Base-by-base conservation (phyloP, 2,113 vertebrate species). In the Chlorocebus sabaeus region DNA sequence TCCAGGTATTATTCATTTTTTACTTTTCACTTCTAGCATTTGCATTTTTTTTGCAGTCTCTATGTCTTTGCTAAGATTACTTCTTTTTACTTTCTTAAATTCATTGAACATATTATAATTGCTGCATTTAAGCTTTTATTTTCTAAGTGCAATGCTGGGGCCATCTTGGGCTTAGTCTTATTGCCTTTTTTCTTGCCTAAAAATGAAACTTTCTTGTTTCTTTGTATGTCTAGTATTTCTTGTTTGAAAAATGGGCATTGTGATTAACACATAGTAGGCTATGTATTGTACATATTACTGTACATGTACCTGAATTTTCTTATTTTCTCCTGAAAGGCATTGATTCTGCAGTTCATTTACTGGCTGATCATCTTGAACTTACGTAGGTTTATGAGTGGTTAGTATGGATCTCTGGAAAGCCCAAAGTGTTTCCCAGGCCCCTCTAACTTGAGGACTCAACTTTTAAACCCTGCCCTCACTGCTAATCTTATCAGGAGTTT, bases 1-100 rank as follows among this genome's bases (percentile, higher is more conserved):
- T 43, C 43, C 20, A 55, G n/a, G 70, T 92, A 45, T 79, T 83
- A 40, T 91, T 92, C 50, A 89, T 67, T 93, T 90, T 90, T 87
- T 38, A 93, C 67, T 90, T 90, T 48, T 27, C 30, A 87, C 14
- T 55, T 78, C 23, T 70, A 59, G 13, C 40, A 81, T 55, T 48
- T 96, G 43, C 50, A 72, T 83, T 96, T 43, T 82, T 79, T 83
- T 14, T 61, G 16, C 82, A 20, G 16, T 70, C n/a, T 90, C 61
- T 12, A 78, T 52, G 70, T 90, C n/a, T 55, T 87, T 73, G 68
- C 76, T 45, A 79, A 78, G 61, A 83, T 83, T 38, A 68, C 32
- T 23, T 70, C 30, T 70, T 12, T 61, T 94, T 78, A 55, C 2
- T 55, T 20, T 38, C 83, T 89, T 85, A 89, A 93, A 78, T 48